Conservation (phyloP, 2,797 vertebrate genomes). For the Pseudochirops cupreus region DNA sequence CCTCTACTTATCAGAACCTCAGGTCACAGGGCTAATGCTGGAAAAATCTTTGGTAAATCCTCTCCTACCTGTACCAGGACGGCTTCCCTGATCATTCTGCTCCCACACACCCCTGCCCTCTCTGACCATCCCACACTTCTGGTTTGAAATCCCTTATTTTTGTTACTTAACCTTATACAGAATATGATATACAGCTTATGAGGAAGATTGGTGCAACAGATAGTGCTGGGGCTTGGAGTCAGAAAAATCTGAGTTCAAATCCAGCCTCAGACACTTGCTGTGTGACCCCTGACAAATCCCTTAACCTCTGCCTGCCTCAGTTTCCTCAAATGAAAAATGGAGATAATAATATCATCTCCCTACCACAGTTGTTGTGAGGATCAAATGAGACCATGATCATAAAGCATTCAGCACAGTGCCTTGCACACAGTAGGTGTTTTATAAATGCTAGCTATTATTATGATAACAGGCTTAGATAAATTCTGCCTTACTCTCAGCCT, state of each 20-base stretch:
- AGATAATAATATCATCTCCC: background rate
- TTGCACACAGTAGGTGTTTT: background rate
- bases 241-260: background rate
- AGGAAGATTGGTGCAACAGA: background rate
- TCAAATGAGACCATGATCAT: background rate
- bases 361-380: background rate
- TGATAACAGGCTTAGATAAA: background rate
- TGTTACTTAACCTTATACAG: background rate
- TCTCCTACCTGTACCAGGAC: too few relatives aligned
- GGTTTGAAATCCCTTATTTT: background rate
- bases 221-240: background rate
- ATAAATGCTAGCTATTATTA: background rate
- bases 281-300: background rate
- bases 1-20: too few relatives aligned
- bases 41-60: too few relatives aligned
- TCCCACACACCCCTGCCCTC: background rate
- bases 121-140: background rate
- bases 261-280: background rate
- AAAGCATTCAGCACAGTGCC: background rate
- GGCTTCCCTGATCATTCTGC: too few relatives aligned
- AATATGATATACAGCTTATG: background rate
- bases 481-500: background rate
- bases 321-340: background rate
- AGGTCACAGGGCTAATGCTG: too few relatives aligned
- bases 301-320: background rate